Evolutionary conservation across 2,888 invertebrate species (phyloP).

Genomic region (Cheilosia variabilis): DNA sequence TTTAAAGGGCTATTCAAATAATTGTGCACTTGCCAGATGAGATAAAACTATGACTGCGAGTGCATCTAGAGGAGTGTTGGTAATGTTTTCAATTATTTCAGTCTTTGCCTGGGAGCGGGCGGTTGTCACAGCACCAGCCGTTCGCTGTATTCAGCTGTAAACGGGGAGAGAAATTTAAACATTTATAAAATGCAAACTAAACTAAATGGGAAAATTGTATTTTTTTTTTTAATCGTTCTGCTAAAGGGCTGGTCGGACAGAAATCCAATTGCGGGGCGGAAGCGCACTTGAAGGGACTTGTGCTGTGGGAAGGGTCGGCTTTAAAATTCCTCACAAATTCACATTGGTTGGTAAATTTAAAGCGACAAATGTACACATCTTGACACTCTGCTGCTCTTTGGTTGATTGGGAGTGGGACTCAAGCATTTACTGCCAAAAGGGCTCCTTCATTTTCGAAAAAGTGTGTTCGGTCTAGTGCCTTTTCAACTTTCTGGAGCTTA

Average conservation of each 20-base stretch:
- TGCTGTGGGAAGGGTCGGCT: no score
- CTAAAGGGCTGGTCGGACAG: not conserved
- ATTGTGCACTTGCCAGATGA: conserved; percentile 73
- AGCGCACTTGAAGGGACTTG: no score
- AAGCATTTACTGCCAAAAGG: no score
- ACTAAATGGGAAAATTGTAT: conserved; percentile 8
- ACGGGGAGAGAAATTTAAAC: conserved; percentile 23
- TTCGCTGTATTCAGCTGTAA: not conserved
- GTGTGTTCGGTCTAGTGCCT: no score
- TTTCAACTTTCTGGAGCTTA: no score
- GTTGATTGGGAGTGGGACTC: no score
- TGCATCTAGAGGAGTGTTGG: conserved; percentile 35
- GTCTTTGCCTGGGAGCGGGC: conserved; percentile 33
- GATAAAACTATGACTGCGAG: conserved; percentile 55
- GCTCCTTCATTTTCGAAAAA: no score
- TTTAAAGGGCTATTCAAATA: conserved; percentile 74
- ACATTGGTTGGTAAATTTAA: no score
- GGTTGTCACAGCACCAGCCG: conserved; percentile 45
- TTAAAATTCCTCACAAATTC: no score
- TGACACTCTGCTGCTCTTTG: no score
- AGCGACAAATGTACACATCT: no score
- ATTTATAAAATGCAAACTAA: conserved; percentile 44
- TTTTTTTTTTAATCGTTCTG: conserved; percentile 9
- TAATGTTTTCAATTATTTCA: conserved; percentile 71
- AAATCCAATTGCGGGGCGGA: no score